Percentiles rank a stretch among this genome's conserved stretches.
Evolutionary conservation across 2,797 vertebrate genomes (phyloP).

Genomic region (Alauda arvensis): DNA sequence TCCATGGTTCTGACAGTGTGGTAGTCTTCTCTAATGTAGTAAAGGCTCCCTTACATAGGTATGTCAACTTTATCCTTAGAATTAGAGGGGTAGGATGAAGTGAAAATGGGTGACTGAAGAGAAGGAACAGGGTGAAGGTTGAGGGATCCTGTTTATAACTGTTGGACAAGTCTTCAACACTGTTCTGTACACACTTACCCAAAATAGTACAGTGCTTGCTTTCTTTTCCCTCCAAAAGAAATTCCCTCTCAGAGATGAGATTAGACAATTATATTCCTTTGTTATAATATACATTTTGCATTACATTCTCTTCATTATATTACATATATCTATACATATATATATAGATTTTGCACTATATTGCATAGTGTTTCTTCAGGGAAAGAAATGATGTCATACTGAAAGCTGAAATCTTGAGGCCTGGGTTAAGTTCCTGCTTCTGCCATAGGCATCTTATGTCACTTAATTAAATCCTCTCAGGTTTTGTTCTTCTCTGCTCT

Average conservation of each 20-base stretch:
- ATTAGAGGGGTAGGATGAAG: neutral
- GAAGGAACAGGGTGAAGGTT: neutral
- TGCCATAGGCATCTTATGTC: constrained; percentile 1
- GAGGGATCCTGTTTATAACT: neutral
- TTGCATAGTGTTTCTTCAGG: neutral
- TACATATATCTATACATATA: neutral
- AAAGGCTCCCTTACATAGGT: neutral
- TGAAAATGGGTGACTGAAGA: neutral
- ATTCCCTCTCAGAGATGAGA: neutral
- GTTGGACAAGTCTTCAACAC: neutral
- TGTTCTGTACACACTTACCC: neutral
- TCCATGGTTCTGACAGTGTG: neutral
- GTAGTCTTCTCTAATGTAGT: neutral
- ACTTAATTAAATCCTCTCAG: constrained; percentile 4
- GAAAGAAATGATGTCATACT: constrained; percentile 8
- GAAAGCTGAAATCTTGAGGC: constrained; percentile 7
- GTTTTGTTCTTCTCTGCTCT: neutral
- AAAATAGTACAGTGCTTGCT: neutral
- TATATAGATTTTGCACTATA: neutral
- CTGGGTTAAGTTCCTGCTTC: neutral
- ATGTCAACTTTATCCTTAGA: neutral
- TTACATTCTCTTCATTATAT: neutral
- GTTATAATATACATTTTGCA: neutral
- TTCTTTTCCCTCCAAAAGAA: neutral
- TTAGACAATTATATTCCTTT: neutral